Evolutionary conservation across 2,888 invertebrate species (phyloP), one percentile per base, ranked within the genome.

Genomic region (Eupeodes latifasciatus): DNA sequence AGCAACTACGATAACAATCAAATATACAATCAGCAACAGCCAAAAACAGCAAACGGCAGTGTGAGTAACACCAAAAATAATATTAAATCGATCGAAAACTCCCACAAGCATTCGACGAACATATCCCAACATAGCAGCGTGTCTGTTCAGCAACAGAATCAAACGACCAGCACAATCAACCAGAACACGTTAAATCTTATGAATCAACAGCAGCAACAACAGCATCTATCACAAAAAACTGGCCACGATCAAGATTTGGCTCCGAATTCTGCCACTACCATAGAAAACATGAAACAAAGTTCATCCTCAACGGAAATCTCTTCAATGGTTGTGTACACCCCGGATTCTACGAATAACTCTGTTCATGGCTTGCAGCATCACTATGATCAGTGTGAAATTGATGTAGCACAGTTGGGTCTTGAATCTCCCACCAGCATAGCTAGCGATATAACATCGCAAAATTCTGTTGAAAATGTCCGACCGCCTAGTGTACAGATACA

Each of bases 401-500:
- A 97, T 92, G 97, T 97, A 1, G 96, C 96, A 81, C 97, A 97
- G 92, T 93, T 98, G 81, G 97, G 97, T 0, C 94, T 98, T 89
- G 98, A 98, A 92, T 98, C 98, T 0, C 98, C 98, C 0, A 96
- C 97, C 0, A 97, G 97, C 57, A 97, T 98, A 90, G 96, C 97
- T 1, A 97, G 96, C 66, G 98, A 98, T 92, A 95, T 98, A 93
- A 96, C 96, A 10, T 96, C 96, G 0, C 97, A 97, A 90, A 96
- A 95, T 91, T 95, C 96, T 0, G 95, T 95, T 0, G 96, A 96
- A 90, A 94, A 94, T 51, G 94, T 94, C 6, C 93, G 95, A n/a
- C 95, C 95, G 5, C 95, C 95, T 0, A 95, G 95, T 67, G 95
- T 95, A 0, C 92, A 95, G 19, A 94, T 95, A 0, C 94, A 94